phyloP scores from a whole-genome alignment of 2,113 vertebrate genomes.

The Hylia prasina region DNA sequence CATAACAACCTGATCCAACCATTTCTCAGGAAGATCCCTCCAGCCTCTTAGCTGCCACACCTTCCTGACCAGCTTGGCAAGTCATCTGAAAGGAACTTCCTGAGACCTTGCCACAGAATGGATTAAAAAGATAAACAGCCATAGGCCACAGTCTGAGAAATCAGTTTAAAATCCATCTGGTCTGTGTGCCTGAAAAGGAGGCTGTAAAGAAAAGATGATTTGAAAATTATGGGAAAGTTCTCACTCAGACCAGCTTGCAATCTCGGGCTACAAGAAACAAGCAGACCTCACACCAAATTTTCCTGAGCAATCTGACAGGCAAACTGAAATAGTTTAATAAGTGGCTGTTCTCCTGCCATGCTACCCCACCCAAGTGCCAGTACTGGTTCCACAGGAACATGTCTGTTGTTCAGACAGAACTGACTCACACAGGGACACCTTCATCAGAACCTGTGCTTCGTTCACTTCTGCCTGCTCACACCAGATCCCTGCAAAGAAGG shows the following conservation, averaged over 20 bases:
- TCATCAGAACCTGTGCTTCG: not conserved
- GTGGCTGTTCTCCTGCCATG: not conserved
- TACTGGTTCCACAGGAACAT: not conserved
- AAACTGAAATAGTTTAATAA: not conserved
- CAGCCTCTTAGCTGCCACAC: not conserved
- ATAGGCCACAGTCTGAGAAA: not conserved
- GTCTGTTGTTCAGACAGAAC: rapidly evolving
- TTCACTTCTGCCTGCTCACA: not conserved
- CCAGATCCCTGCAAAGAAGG: not conserved
- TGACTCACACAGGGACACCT: not conserved
- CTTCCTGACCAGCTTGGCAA: not conserved
- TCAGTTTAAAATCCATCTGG: not conserved
- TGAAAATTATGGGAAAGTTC: not conserved
- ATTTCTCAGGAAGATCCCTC: not conserved
- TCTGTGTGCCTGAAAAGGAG: not conserved
- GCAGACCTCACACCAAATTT: not conserved
- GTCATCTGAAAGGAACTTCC: not conserved
- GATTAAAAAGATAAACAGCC: not conserved
- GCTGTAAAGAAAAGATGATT: not conserved
- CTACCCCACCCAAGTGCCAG: not conserved
- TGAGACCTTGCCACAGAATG: not conserved
- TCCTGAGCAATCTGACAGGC: not conserved
- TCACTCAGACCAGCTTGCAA: not conserved
- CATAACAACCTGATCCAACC: not conserved
- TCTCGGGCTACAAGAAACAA: not conserved